These are phyloP conservation scores for Siphamia tubifer DNA, from an alignment of 2,113 vertebrate genomes.

Conservation along the genomic window DNA sequence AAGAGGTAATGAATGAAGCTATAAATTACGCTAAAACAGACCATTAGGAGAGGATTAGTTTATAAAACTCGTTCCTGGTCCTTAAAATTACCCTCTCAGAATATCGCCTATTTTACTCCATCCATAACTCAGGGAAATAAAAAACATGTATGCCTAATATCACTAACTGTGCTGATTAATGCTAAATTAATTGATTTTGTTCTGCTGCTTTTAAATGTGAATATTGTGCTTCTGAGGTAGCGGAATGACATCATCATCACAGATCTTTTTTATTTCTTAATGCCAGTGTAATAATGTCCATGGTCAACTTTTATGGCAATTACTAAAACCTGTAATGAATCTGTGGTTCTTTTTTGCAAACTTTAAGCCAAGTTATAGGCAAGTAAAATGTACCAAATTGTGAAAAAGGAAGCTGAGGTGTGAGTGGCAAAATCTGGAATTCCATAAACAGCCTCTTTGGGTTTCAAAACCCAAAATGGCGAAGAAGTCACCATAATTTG, in stretches of 20 bases:
- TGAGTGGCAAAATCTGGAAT: too few relatives aligned
- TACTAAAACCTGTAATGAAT: conserved; percentile 22
- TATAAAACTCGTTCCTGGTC: conserved; percentile 94
- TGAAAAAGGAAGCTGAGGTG: too few relatives aligned
- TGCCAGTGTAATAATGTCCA: conserved; percentile 10
- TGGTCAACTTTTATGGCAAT: conserved; percentile 18
- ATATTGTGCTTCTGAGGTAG: conserved; percentile 56
- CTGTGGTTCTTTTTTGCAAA: neutral
- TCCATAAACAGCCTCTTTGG: too few relatives aligned
- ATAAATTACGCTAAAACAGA: conserved; percentile 97
- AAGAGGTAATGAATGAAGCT: conserved; percentile 97
- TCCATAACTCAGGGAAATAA: conserved; percentile 82
- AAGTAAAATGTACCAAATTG: too few relatives aligned
- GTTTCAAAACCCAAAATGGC: too few relatives aligned
- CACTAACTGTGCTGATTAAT: conserved; percentile 86
- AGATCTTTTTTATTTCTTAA: conserved; percentile 14
- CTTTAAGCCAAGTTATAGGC: conserved; percentile 4
- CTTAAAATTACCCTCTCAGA: conserved; percentile 88
- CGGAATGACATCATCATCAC: conserved; percentile 21
- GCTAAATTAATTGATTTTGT: conserved; percentile 85
- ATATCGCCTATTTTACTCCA: conserved; percentile 86
- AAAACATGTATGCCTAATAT: conserved; percentile 74
- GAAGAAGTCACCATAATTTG: too few relatives aligned
- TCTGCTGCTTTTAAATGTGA: conserved; percentile 43
- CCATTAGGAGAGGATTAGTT: conserved; percentile 96